Conservation (phyloP, 2,888 invertebrate species). For the Pollenia labialis region DNA sequence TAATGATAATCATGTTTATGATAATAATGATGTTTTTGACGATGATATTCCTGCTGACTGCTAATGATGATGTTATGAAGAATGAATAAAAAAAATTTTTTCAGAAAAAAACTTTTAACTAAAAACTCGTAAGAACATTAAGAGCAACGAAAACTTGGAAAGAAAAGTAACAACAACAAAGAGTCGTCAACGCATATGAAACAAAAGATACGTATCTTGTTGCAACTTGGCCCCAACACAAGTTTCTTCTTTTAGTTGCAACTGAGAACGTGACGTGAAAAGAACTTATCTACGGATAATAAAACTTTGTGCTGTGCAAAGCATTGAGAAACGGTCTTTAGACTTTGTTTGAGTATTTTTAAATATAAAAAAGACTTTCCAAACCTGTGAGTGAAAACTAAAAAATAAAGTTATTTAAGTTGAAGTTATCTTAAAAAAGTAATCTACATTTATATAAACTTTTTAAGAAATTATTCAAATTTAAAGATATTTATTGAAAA, state of each 20-base stretch:
- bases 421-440: too few relatives aligned
- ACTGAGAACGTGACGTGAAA: constrained; percentile 68
- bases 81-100: constrained; percentile 23
- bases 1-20: background rate
- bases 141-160: constrained; percentile 15
- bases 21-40: constrained; percentile 25
- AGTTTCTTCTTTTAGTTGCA: constrained; percentile 69
- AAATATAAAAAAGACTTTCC: background rate
- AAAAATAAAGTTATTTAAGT: too few relatives aligned
- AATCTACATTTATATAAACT: too few relatives aligned
- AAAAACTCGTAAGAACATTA: constrained; percentile 49
- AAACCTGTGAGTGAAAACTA: constrained; percentile 3
- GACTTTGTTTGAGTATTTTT: background rate
- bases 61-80: constrained; percentile 50
- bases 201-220: constrained; percentile 55
- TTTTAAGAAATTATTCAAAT: too few relatives aligned
- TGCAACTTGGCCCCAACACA: constrained; percentile 65
- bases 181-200: constrained; percentile 69
- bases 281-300: constrained; percentile 66
- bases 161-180: constrained; percentile 51
- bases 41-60: constrained; percentile 15
- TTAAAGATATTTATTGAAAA: too few relatives aligned
- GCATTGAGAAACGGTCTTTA: constrained; percentile 1
- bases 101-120: background rate
- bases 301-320: constrained; percentile 42